These are phyloP conservation scores for Apodemia zela DNA, from an alignment of 2,888 invertebrate genomes.

Conservation along the genomic window DNA sequence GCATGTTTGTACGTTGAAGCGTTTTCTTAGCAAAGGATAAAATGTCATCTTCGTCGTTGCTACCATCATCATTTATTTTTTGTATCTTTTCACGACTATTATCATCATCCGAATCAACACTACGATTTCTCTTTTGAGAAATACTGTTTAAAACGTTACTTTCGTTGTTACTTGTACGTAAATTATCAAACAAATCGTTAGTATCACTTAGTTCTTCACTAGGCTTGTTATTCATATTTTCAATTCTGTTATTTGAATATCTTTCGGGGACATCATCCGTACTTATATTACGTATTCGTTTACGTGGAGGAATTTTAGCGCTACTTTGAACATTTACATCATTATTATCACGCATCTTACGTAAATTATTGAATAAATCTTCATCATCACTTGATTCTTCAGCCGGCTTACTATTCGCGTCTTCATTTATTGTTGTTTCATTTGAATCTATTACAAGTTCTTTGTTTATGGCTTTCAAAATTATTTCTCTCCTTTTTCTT, in stretches of 20 bases:
- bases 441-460: constrained; percentile 55
- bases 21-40: constrained; percentile 70
- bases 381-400: constrained; percentile 45
- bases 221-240: constrained; percentile 26
- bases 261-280: constrained; percentile 41
- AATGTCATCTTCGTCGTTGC: constrained; percentile 57
- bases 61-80: constrained; percentile 47
- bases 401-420: constrained; percentile 25
- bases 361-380: constrained; percentile 63
- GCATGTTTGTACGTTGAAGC: constrained; percentile 54
- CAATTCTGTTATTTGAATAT: constrained; percentile 18
- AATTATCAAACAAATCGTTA: constrained; percentile 64
- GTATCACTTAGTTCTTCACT: constrained; percentile 38
- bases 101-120: constrained; percentile 49
- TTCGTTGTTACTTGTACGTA: constrained; percentile 57
- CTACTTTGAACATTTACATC: constrained; percentile 19
- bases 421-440: constrained; percentile 22
- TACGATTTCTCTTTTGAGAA: constrained; percentile 59
- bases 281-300: constrained; percentile 57
- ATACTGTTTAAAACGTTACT: constrained; percentile 28
- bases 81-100: constrained; percentile 52
- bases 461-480: constrained; percentile 78
- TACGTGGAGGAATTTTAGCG: constrained; percentile 29
- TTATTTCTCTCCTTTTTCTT: constrained; percentile 76
- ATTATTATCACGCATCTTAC: constrained; percentile 54